Conservation (phyloP, 1,140 invertebrate genomes). For the Calliopsis andreniformis region DNA sequence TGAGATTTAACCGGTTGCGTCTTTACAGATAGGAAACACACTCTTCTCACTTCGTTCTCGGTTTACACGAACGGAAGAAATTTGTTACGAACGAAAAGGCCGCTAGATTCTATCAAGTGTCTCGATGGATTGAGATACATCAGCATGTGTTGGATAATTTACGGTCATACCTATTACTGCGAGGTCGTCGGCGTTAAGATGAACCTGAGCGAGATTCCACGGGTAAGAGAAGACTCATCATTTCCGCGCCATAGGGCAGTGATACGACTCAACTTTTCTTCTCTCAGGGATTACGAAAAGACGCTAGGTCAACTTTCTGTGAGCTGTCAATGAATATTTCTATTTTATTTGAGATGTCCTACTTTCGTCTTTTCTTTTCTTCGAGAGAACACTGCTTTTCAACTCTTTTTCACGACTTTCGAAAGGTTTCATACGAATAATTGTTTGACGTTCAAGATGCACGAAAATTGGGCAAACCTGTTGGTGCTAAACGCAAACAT, state of each 20-base stretch:
- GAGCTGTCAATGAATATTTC: too few relatives aligned
- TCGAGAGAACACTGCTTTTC: too few relatives aligned
- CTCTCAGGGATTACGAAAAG: too few relatives aligned
- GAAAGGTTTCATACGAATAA: neutral
- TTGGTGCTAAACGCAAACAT: conserved; percentile 79
- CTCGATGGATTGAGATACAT: conserved; percentile 82
- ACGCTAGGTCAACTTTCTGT: too few relatives aligned
- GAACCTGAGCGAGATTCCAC: conserved; percentile 59
- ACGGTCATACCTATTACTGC: conserved; percentile 77
- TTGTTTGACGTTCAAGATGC: conserved; percentile 60
- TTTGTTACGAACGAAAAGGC: conserved; percentile 71
- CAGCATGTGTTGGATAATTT: conserved; percentile 82
- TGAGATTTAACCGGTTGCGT: too few relatives aligned
- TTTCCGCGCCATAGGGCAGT: neutral
- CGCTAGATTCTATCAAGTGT: conserved; percentile 73
- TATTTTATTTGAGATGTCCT: too few relatives aligned
- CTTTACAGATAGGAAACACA: conserved; percentile 40
- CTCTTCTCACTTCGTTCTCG: conserved; percentile 75
- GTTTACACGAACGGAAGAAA: conserved; percentile 79
- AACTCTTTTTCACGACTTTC: neutral
- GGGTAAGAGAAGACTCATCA: conserved; percentile 41
- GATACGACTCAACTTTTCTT: neutral
- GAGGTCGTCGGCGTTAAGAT: conserved; percentile 65
- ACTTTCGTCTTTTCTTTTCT: too few relatives aligned
- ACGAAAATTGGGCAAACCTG: conserved; percentile 69